A percentile compares a stretch with the other conserved stretches of the same genome.
Conservation (phyloP, 2,888 invertebrate species). For the Carabus problematicus region DNA sequence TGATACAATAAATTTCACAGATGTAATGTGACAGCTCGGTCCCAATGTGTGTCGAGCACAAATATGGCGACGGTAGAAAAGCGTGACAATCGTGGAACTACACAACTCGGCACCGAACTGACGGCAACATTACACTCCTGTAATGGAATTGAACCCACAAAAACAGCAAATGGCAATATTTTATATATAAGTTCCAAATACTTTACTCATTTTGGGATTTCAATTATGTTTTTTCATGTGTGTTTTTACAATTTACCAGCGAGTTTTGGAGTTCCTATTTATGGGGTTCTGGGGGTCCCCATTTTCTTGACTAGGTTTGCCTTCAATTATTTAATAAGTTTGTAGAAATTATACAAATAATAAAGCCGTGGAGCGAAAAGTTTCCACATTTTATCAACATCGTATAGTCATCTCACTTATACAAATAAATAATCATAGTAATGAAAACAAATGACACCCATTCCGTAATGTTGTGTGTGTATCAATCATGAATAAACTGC, state of each 20-base stretch:
- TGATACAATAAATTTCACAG: constrained; percentile 39
- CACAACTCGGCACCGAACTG: neutral
- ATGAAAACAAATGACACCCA: constrained; percentile 12
- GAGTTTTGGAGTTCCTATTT: constrained; percentile 79
- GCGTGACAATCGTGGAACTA: neutral
- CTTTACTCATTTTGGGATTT: constrained; percentile 47
- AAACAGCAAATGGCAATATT: constrained; percentile 44
- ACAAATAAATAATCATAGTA: constrained; percentile 40
- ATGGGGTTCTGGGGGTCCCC: constrained; percentile 57
- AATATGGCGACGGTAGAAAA: constrained; percentile 5
- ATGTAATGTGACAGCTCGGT: neutral
- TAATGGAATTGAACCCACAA: constrained; percentile 42
- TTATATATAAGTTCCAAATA: constrained; percentile 42
- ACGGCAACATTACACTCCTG: constrained; percentile 8
- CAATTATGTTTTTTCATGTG: constrained; percentile 53
- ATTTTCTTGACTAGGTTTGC: constrained; percentile 58
- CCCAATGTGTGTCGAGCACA: neutral
- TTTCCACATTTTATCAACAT: too few relatives aligned
- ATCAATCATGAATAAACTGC: constrained; percentile 13
- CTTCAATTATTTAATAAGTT: constrained; percentile 35
- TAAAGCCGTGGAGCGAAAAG: constrained; percentile 35
- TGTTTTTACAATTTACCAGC: constrained; percentile 78
- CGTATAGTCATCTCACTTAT: constrained; percentile 20
- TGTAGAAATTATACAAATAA: constrained; percentile 37
- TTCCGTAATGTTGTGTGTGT: constrained; percentile 1